Evolutionary conservation across 2,888 invertebrate species (phyloP).

Genomic region (Phragmatobia fuliginosa): DNA sequence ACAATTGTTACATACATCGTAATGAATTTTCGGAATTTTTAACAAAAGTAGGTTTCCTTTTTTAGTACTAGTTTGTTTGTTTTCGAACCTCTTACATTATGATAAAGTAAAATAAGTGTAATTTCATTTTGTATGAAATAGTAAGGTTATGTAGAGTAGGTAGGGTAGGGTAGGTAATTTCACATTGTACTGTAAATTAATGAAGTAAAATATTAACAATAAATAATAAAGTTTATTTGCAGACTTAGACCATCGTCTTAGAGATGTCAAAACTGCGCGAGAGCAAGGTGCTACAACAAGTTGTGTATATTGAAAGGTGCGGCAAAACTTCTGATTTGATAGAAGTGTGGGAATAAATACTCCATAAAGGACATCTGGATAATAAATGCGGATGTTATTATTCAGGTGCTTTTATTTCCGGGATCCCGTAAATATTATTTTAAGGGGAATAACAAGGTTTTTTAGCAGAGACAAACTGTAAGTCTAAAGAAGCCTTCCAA

Average conservation of each 20-base stretch:
- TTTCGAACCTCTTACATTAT: not conserved
- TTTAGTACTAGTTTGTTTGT: not conserved
- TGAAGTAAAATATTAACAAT: too few species aligned
- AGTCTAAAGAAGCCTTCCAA: too few species aligned
- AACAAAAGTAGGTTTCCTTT: too few species aligned
- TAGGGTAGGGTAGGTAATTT: too few species aligned
- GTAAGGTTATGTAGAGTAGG: too few species aligned
- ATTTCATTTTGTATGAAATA: too few species aligned
- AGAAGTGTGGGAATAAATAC: slow-evolving; percentile 40
- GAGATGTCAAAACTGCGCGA: slow-evolving; percentile 46
- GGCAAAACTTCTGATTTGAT: slow-evolving; percentile 22
- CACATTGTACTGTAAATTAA: too few species aligned
- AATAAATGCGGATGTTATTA: slow-evolving; percentile 27
- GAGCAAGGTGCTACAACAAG: slow-evolving; percentile 68
- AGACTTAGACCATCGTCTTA: slow-evolving; percentile 34
- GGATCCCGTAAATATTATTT: slow-evolving; percentile 12
- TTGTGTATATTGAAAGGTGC: slow-evolving; percentile 43
- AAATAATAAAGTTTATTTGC: slow-evolving; percentile 12
- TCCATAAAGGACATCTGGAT: slow-evolving; percentile 27
- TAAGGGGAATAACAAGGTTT: too few species aligned
- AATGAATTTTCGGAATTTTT: not conserved
- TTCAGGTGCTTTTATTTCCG: slow-evolving; percentile 40
- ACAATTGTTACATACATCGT: not conserved
- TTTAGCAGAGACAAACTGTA: too few species aligned
- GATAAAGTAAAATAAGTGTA: too few species aligned